Conservation (phyloP, 53 echinoderm and acorn worm genomes). For the Henricia sp. region DNA sequence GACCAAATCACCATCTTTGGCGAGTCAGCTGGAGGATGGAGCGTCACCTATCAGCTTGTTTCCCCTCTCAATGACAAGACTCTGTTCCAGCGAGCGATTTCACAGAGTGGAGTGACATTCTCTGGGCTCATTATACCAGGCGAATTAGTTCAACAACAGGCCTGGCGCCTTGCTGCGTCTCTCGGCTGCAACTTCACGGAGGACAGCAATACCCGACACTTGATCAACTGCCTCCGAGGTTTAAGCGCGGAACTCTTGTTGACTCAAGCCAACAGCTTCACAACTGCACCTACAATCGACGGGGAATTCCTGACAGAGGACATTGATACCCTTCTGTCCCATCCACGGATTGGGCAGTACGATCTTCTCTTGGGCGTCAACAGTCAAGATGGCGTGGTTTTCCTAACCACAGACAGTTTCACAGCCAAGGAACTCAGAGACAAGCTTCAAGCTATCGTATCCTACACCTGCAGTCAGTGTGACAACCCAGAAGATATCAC, state of each 20-base stretch:
- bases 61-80: conserved; percentile 34
- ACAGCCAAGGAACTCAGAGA: conserved; percentile 9
- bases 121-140: conserved; percentile 38
- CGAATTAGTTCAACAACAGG: conserved; percentile 26
- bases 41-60: conserved; percentile 25
- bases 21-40: conserved; percentile 51
- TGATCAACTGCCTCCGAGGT: conserved; percentile 67
- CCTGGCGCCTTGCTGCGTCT: conserved; percentile 54
- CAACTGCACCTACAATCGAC: conserved; percentile 4
- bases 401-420: neutral
- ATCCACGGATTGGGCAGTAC: conserved; percentile 35
- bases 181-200: conserved; percentile 44
- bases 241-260: neutral
- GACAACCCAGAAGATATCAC: conserved; percentile 9
- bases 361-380: conserved; percentile 45
- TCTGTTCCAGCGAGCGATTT: conserved; percentile 48
- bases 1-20: conserved; percentile 73
- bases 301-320: conserved; percentile 19
- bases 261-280: neutral
- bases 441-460: neutral
- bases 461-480: neutral
- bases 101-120: conserved; percentile 38
- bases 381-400: conserved; percentile 25
- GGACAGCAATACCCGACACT: conserved; percentile 4
- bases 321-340: conserved; percentile 5